Percentiles rank a stretch among this genome's conserved stretches.
Conservation (phyloP, 64 coral and sea anemone species). For the Porites lutea region DNA sequence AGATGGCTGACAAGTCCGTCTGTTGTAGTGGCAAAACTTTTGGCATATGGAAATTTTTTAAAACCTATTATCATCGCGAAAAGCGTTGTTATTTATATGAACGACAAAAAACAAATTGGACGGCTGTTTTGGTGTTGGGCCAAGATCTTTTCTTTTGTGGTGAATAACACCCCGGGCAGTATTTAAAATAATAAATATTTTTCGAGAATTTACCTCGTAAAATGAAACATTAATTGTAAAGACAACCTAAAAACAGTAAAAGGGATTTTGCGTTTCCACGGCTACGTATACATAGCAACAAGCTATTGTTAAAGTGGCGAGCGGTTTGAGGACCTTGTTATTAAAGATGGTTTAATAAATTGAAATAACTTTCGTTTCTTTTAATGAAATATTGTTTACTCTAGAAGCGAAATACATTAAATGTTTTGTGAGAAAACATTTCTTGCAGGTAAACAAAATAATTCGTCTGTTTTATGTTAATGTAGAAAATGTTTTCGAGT, state of each 20-base stretch:
- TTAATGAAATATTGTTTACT: constrained; percentile 4
- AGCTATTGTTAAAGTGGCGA: background rate
- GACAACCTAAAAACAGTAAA: background rate
- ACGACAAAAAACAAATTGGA: background rate
- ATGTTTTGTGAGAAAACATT: background rate
- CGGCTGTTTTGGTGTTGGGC: background rate
- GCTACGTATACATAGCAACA: constrained; percentile 31
- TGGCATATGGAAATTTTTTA: constrained; percentile 20
- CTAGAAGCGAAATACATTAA: background rate
- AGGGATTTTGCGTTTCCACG: background rate
- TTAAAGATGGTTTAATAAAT: background rate
- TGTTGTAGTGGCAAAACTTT: background rate
- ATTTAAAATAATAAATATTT: background rate
- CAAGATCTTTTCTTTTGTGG: background rate
- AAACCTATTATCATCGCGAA: background rate
- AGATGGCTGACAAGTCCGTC: background rate
- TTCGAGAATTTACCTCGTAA: background rate
- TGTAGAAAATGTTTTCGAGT: background rate
- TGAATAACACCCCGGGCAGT: background rate
- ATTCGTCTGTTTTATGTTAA: background rate
- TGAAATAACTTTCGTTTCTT: background rate
- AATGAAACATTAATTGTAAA: background rate
- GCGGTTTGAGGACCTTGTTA: too few species aligned
- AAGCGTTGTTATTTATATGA: background rate
- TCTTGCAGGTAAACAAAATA: background rate